Percentiles rank a stretch among this genome's conserved stretches.
These are phyloP conservation scores for Hypotaenidia okinawae DNA, from an alignment of 2,797 vertebrate genomes.

Conservation along the genomic window DNA sequence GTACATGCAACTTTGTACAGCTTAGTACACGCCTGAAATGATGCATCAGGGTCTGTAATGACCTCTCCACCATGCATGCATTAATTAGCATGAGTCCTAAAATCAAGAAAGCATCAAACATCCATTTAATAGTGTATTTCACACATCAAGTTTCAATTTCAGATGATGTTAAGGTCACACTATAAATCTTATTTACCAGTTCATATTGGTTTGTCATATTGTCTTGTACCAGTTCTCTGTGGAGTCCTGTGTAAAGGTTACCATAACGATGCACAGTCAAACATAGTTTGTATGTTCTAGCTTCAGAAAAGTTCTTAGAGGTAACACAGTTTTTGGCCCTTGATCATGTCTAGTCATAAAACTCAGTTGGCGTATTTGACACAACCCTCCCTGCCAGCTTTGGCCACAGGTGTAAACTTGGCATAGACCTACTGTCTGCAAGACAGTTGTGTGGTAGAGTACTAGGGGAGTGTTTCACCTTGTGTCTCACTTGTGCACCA, in stretches of 20 bases:
- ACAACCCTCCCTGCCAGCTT: background rate
- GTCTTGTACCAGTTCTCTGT: background rate
- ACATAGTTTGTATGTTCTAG: background rate
- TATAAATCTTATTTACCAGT: background rate
- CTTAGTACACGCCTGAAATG: constrained; percentile 29
- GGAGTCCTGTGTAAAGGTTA: background rate
- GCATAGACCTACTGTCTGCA: background rate
- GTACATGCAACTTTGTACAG: constrained; percentile 31
- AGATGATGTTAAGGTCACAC: background rate
- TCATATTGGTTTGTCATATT: background rate
- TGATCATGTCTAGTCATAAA: background rate
- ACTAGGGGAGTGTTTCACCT: background rate
- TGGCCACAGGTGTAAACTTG: background rate
- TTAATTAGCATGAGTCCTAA: constrained; percentile 52
- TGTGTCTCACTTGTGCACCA: background rate
- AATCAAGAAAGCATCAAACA: constrained; percentile 65
- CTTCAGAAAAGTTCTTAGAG: background rate
- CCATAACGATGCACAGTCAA: fast-evolving
- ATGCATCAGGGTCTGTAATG: constrained; percentile 29
- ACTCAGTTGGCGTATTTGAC: background rate
- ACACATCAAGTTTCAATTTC: background rate
- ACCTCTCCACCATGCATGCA: constrained; percentile 47
- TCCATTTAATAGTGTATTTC: constrained; percentile 8
- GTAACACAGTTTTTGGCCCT: background rate
- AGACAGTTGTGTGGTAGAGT: background rate